phyloP scores from a whole-genome alignment of 2,113 vertebrate genomes.

The Pedetes capensis region DNA sequence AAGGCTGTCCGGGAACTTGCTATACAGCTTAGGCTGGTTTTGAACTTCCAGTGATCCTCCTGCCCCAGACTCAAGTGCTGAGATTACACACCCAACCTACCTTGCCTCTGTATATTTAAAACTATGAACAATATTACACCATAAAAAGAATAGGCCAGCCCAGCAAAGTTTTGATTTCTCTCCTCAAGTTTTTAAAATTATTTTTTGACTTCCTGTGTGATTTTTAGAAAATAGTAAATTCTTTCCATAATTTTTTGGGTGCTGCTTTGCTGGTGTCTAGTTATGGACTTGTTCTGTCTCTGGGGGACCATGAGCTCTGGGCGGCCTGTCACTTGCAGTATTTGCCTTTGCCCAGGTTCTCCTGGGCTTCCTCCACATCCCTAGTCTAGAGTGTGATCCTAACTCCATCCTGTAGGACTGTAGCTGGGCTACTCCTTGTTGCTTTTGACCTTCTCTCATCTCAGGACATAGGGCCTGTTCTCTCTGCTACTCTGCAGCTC shows the following conservation, averaged over 20 bases:
- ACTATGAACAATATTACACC: neutral
- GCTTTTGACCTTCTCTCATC: neutral
- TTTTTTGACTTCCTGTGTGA: neutral
- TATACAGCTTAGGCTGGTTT: too few relatives aligned
- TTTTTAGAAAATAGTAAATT: constrained; percentile 5
- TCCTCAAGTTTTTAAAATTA: neutral
- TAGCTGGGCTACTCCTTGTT: neutral
- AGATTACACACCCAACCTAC: too few relatives aligned
- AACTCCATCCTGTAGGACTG: neutral
- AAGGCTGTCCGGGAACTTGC: too few relatives aligned
- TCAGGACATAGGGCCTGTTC: neutral
- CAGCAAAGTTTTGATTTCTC: neutral
- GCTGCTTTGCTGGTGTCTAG: neutral
- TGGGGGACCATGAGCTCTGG: neutral
- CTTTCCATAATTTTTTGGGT: neutral
- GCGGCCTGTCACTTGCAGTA: neutral
- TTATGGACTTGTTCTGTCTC: neutral
- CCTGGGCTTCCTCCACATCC: neutral
- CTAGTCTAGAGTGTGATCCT: neutral
- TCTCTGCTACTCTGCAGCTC: neutral
- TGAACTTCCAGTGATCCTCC: too few relatives aligned
- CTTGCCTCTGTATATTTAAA: neutral
- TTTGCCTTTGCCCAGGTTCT: neutral
- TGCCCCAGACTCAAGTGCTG: too few relatives aligned
- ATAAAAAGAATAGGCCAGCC: neutral